Evolutionary conservation across 2,797 vertebrate species (phyloP), one percentile per base, ranked within the genome.

Genomic region (Gambusia yucatana): DNA sequence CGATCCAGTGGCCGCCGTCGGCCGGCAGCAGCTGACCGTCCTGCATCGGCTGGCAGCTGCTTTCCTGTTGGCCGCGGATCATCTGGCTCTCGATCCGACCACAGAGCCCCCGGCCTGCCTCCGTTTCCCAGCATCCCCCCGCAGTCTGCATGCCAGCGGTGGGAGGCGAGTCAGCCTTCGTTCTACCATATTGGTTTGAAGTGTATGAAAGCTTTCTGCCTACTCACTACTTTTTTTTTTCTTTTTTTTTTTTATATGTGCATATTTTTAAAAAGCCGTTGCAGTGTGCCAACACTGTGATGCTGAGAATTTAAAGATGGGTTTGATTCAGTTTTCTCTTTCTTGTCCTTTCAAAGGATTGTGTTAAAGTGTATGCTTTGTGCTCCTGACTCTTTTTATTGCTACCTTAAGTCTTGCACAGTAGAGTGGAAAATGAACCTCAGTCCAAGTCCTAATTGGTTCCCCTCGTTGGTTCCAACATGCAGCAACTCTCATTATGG

Each of bases 11-110:
- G 75, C 75, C 46, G 59, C 50, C 55, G 46, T 85, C 75, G 84
- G 82, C 74, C 72, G 43, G 79, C 86, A 77, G 76, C 57, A 79
- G 81, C 85, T 78, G 80, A 84, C 80, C 75, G 69, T 71, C 76
- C 86, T 87, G 86, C 87, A 73, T 81, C 84, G 82, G 76, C 84
- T 89, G 91, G 89, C 91, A 86, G 83, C 88, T 88, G 76, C 63
- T 77, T 81, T 46, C 7, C 14, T 63, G 57, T 57, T 88, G 92
- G 88, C 87, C 33, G 71, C n/a, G 76, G 77, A 52, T 82, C 78
- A 78, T 86, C 86, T 88, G 88, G 75, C 81, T 77, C 85, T 50
- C 46, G 6, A 72, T 91, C 77, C 52, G 17, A 50, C 84, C 77
- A 67, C 61, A 47, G 78, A 80, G 76, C 33, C 73, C 69, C 71